phyloP scores from a whole-genome alignment of 2,797 vertebrate genomes.

The Acipenser transmontanus region DNA sequence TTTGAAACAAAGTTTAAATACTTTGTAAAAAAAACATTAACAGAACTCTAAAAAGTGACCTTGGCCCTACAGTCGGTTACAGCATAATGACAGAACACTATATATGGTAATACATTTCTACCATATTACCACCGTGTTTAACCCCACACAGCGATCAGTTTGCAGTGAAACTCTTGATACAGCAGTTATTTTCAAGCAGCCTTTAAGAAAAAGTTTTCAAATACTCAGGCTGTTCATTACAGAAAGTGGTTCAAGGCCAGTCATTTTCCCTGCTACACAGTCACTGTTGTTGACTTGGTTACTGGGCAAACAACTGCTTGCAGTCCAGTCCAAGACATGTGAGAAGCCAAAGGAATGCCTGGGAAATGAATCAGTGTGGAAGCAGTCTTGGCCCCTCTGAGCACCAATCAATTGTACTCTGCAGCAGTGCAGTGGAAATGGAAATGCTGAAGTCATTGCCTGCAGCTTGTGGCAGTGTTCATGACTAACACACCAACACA shows the following conservation, averaged over 20 bases:
- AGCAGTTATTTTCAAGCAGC: too few relatives aligned
- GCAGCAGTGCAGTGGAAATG: conserved; percentile 7
- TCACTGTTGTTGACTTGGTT: conserved; percentile 35
- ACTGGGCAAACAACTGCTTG: conserved; percentile 43
- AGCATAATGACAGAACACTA: too few relatives aligned
- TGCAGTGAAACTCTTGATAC: too few relatives aligned
- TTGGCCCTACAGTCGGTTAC: too few relatives aligned
- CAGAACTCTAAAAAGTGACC: too few relatives aligned
- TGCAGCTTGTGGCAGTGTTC: not conserved
- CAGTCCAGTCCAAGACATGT: conserved; percentile 32
- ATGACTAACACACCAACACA: not conserved
- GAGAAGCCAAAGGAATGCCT: conserved; percentile 42
- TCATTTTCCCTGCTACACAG: conserved; percentile 34
- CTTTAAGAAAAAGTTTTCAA: too few relatives aligned
- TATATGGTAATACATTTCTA: too few relatives aligned
- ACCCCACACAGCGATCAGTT: too few relatives aligned
- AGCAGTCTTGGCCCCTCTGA: conserved; percentile 27
- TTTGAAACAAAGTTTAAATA: too few relatives aligned
- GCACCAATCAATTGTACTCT: conserved; percentile 37
- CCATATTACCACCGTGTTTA: too few relatives aligned
- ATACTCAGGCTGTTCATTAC: not conserved
- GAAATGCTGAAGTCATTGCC: conserved; percentile 33
- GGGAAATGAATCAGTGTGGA: conserved; percentile 43
- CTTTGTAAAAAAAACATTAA: too few relatives aligned
- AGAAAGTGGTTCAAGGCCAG: conserved; percentile 28